Conservation (phyloP, 1,140 invertebrate species). For the Acromyrmex heyeri region DNA sequence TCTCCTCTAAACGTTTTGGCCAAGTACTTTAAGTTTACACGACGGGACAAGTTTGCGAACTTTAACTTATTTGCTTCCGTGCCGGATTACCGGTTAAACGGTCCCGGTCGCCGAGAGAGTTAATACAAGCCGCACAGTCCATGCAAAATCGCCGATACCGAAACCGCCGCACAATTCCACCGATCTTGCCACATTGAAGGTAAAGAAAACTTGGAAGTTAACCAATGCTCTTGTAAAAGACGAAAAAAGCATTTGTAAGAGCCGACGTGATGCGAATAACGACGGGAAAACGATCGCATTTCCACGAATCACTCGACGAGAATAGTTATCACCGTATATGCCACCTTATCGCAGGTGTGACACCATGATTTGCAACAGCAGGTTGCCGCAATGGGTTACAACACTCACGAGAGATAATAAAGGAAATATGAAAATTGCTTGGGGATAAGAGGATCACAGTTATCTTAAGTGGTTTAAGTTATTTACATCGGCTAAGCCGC, state of each 20-base stretch:
- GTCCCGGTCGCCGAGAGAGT: slow-evolving; percentile 15
- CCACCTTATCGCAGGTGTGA: slow-evolving; percentile 44
- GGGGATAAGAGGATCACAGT: slow-evolving; percentile 54
- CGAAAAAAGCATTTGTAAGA: slow-evolving; percentile 42
- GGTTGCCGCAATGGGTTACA: slow-evolving; percentile 25
- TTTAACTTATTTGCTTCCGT: slow-evolving; percentile 66
- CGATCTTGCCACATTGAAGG: background rate
- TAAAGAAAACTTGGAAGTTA: background rate
- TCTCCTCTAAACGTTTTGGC: slow-evolving; percentile 63
- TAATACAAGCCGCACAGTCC: slow-evolving; percentile 43
- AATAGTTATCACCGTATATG: slow-evolving; percentile 46
- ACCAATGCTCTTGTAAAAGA: slow-evolving; percentile 28
- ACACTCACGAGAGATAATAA: slow-evolving; percentile 52
- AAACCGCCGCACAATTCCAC: slow-evolving; percentile 31
- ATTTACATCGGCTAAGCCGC: slow-evolving; percentile 57
- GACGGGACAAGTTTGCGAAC: slow-evolving; percentile 58
- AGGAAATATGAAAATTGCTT: slow-evolving; percentile 53
- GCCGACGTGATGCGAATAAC: slow-evolving; percentile 53
- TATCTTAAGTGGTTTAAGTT: slow-evolving; percentile 56
- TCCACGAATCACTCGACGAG: background rate
- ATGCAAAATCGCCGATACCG: slow-evolving; percentile 53
- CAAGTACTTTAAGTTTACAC: slow-evolving; percentile 63
- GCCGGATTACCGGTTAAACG: slow-evolving; percentile 66
- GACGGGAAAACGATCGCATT: slow-evolving; percentile 28
- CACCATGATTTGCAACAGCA: slow-evolving; percentile 40